Evolutionary conservation across 2,797 vertebrate species (phyloP), one percentile per base, ranked within the genome.

Genomic region (Columba guinea): DNA sequence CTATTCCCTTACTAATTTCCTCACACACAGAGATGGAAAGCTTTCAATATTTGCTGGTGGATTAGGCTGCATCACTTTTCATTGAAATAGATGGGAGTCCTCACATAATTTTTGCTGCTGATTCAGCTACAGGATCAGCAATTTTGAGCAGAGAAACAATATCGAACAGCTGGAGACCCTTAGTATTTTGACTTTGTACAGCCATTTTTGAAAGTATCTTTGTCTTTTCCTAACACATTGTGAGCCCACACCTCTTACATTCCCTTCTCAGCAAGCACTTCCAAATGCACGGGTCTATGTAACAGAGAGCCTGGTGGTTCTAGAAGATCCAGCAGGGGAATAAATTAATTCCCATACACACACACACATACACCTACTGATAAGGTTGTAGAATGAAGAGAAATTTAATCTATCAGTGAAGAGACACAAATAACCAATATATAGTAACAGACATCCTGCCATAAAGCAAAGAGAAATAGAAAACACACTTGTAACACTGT

Each of bases 291-390:
- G 16, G 21, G 9, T 51, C 65, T 41, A 23, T 21, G 11, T 13
- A 9, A 24, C 9, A 60, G 28, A 63, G 12, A 69, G 0, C 34
- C n/a, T 27, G 37, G 0, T 27, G 6, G 10, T n/a, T 82, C 48
- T 24, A 79, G 58, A 85, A 80, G 63, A 84, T 63, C 26, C 27
- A 37, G 32, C 3, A 48, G 20, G 21, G 20, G 26, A 27, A 91
- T 62, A 88, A 55, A 65, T 11, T 18, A 69, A 52, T 70, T 81
- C 27, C 44, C 35, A 8, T 20, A 26, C 59, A 52, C 37, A 55
- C 15, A 78, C 10, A 78, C 10, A n/a, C 12, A 39, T 16, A 53
- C 5, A n/a, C 4, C 35, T 84, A 34, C 34, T 24, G 18, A 34
- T 30, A 60, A 80, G 14, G 17, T 60, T 46, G 5, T 12, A 48